Base-by-base conservation (phyloP, 2,113 vertebrate genomes). In the Opisthocomus hoazin region DNA sequence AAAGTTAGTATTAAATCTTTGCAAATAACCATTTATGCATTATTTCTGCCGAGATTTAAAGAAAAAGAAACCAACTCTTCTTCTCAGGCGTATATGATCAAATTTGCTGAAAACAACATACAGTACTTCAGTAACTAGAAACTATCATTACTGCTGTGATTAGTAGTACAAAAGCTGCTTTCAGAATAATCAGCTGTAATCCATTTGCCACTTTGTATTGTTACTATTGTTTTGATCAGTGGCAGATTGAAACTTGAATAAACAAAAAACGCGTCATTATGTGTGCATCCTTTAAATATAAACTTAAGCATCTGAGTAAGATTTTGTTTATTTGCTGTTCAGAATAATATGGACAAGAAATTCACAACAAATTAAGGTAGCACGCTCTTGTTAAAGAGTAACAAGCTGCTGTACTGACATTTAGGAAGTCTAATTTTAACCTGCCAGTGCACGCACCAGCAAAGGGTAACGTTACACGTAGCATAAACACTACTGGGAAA, bases 401-500 rank as follows among this genome's bases (percentile, higher is more conserved):
- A 60, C 73, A 77, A 93, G 68, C 69, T 85, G 66, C 37, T 87
- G 76, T 77, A 81, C 58, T 97, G 94, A 97, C 92, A 97, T 97
- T 96, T 95, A 93, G 84, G 58, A 85, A 85, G 79, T 90, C 96
- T 97, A 97, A 97, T 97, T 97, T 96, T 97, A 97, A 94, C 91
- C 79, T 87, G 66, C 23, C 77, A 57, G 56, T 36, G 70, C 93
- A 66, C 3, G 16, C 51, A 75, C 29, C 58, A 87, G 75, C 66
- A 61, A 79, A 82, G 93, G 60, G 27, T 96, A 95, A 70, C 77
- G 74, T 97, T 96, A 97, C 94, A 89, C 12, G 71, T 29, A 90
- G 65, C 65, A 81, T 75, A 90, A 96, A 53, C 46, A 63, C 45
- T 46, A 58, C 70, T n/a, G 48, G 66, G 45, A 79, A 89, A 80